These are phyloP conservation scores for Sesamia nonagrioides DNA, from an alignment of 1,140 invertebrate species.

Conservation along the genomic window DNA sequence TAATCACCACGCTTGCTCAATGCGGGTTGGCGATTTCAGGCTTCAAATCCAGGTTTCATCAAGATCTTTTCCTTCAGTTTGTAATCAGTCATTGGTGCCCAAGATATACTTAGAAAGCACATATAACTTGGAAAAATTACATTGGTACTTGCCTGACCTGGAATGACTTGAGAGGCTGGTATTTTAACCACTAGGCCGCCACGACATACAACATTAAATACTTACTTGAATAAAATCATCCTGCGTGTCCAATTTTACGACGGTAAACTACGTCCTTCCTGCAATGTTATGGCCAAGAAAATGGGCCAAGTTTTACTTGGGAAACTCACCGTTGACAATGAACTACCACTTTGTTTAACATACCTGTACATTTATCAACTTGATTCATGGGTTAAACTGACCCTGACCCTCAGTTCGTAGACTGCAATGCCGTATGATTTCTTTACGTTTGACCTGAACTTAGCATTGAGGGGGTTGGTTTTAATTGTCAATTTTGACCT, in stretches of 20 bases:
- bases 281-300: not conserved
- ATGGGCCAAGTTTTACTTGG: conserved; percentile 8
- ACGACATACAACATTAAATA: too few species aligned
- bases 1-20: too few species aligned
- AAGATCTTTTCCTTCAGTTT: too few species aligned
- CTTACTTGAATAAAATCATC: too few species aligned
- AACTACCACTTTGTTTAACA: conserved; percentile 8
- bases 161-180: too few species aligned
- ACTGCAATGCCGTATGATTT: conserved; percentile 16
- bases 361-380: not conserved
- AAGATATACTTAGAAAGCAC: too few species aligned
- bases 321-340: conserved; percentile 31
- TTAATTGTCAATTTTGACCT: conserved; percentile 1
- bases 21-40: too few species aligned
- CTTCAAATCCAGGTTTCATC: too few species aligned
- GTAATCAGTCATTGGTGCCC: too few species aligned
- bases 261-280: not conserved
- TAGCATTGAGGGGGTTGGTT: not conserved
- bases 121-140: too few species aligned
- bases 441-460: not conserved
- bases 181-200: too few species aligned
- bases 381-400: conserved; percentile 24
- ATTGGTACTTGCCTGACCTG: too few species aligned
- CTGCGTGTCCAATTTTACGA: not conserved
- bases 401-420: conserved; percentile 14